These are phyloP conservation scores for Acipenser oxyrinchus DNA, from an alignment of 2,797 vertebrate genomes.

Conservation along the genomic window DNA sequence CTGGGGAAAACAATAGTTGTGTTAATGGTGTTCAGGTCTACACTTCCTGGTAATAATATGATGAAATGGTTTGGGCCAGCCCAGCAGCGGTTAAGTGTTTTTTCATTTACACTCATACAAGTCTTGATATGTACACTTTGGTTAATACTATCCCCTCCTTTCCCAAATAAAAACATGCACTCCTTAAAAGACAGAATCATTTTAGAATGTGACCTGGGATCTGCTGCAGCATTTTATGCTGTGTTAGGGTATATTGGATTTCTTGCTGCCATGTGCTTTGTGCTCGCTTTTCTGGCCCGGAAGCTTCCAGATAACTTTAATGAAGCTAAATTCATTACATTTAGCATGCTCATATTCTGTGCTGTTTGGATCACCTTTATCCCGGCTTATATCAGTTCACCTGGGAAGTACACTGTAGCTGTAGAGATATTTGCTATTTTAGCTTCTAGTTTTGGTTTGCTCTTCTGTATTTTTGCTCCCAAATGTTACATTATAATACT, in stretches of 20 bases:
- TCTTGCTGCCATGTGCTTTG: constrained; percentile 37
- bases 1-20: constrained; percentile 14
- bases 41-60: not conserved
- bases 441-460: constrained; percentile 44
- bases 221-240: constrained; percentile 37
- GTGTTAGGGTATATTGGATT: constrained; percentile 40
- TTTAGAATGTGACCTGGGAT: constrained; percentile 40
- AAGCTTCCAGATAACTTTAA: constrained; percentile 42
- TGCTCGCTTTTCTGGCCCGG: constrained; percentile 39
- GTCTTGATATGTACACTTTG: constrained; percentile 40
- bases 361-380: constrained; percentile 45
- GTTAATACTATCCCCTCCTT: constrained; percentile 36
- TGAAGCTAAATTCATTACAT: constrained; percentile 42
- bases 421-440: constrained; percentile 48
- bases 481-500: constrained; percentile 56
- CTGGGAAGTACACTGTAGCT: constrained; percentile 43
- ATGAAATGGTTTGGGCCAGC: constrained; percentile 14
- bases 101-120: constrained; percentile 41
- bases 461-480: constrained; percentile 49
- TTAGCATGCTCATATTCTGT: constrained; percentile 48
- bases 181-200: constrained; percentile 41
- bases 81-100: constrained; percentile 36
- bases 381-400: constrained; percentile 41
- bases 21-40: constrained; percentile 11
- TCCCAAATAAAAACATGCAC: constrained; percentile 34